Percentiles rank a stretch among this genome's conserved stretches.
Evolutionary conservation across 2,797 vertebrate genomes (phyloP).

Genomic region (Nyctalus aviator): DNA sequence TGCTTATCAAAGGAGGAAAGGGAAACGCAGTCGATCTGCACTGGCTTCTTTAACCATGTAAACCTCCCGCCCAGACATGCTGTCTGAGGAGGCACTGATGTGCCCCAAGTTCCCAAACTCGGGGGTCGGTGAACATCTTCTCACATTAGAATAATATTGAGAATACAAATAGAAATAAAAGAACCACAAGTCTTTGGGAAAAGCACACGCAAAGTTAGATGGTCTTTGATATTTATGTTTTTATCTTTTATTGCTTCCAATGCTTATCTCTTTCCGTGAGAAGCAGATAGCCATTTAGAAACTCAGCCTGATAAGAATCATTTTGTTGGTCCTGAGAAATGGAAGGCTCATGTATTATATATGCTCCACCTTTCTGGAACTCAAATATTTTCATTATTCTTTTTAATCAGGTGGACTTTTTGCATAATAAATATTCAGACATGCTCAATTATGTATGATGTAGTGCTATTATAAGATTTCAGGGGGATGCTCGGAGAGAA

Average conservation of each 20-base stretch:
- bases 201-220: not conserved
- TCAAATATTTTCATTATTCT: slow-evolving; percentile 59
- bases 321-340: slow-evolving; percentile 3
- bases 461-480: slow-evolving; percentile 3
- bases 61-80: not conserved
- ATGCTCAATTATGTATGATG: slow-evolving; percentile 47
- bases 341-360: slow-evolving; percentile 22
- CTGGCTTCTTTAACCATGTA: slow-evolving; percentile 35
- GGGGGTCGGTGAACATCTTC: not conserved
- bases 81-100: not conserved
- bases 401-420: slow-evolving; percentile 53
- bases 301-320: not conserved
- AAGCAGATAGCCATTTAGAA: slow-evolving; percentile 30
- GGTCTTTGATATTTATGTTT: slow-evolving; percentile 41
- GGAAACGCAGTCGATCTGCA: slow-evolving; percentile 2
- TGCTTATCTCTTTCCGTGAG: not conserved
- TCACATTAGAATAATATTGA: not conserved
- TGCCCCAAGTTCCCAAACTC: slow-evolving; percentile 12
- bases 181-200: not conserved
- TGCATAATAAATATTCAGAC: slow-evolving; percentile 61
- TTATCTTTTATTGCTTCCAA: slow-evolving; percentile 5
- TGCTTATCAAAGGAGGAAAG: slow-evolving; percentile 3
- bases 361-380: slow-evolving; percentile 15
- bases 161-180: slow-evolving; percentile 15
- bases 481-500: slow-evolving; percentile 32